Evolutionary conservation across 2,113 vertebrate genomes (phyloP).

Genomic region (Paralichthys olivaceus): DNA sequence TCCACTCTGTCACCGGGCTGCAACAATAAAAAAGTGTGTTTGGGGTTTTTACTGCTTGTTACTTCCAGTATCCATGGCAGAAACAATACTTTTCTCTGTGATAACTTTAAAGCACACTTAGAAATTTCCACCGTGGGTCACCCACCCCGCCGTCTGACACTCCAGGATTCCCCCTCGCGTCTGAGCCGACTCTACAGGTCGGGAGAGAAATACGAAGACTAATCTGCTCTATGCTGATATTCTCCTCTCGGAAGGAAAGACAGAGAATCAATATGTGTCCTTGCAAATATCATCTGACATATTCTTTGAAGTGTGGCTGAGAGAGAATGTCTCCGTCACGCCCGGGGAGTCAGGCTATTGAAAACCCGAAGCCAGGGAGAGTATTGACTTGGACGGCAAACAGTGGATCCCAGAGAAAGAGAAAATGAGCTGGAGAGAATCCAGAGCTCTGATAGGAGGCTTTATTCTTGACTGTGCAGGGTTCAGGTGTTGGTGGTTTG

Average conservation of each 20-base stretch:
- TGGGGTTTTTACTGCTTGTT: background rate
- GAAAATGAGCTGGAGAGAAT: conserved; percentile 49
- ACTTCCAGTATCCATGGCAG: conserved; percentile 42
- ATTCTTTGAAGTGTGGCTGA: conserved; percentile 52
- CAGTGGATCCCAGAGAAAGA: conserved; percentile 28
- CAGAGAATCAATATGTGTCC: conserved; percentile 48
- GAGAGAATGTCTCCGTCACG: conserved; percentile 41
- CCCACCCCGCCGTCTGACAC: too few species aligned
- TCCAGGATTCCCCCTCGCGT: background rate
- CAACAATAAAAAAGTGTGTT: conserved; percentile 46
- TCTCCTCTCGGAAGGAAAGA: conserved; percentile 9
- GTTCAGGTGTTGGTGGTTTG: conserved; percentile 8
- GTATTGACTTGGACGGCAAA: conserved; percentile 43
- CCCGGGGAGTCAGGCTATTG: conserved; percentile 35
- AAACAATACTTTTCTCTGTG: conserved; percentile 8
- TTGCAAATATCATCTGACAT: conserved; percentile 46
- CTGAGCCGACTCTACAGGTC: background rate
- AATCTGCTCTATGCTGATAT: background rate
- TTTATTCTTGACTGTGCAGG: background rate
- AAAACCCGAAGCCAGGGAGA: conserved; percentile 41
- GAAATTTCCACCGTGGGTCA: too few species aligned
- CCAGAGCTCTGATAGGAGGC: conserved; percentile 15
- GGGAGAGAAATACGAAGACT: background rate
- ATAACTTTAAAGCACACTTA: conserved; percentile 10
- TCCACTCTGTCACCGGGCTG: conserved; percentile 54